These are phyloP conservation scores for Schizopygopsis malacanthus DNA, from an alignment of 2,797 vertebrate genomes.

Conservation along the genomic window DNA sequence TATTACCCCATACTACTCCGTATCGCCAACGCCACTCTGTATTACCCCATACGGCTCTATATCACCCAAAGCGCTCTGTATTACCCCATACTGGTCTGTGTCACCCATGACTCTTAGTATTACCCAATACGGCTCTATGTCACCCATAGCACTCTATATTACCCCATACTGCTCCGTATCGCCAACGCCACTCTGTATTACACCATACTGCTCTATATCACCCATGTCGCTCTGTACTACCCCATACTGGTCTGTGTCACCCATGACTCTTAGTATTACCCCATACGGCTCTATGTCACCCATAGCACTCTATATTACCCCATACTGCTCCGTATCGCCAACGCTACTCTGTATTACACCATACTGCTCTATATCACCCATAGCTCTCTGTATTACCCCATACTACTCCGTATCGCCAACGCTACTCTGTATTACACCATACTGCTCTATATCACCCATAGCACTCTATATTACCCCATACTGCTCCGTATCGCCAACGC, in stretches of 20 bases:
- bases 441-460: neutral
- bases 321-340: neutral
- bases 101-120: neutral
- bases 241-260: neutral
- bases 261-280: neutral
- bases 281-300: neutral
- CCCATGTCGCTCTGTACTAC: neutral
- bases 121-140: neutral
- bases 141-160: neutral
- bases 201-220: neutral
- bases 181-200: neutral
- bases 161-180: neutral
- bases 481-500: neutral
- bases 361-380: neutral
- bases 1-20: neutral
- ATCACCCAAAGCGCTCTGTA: neutral
- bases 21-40: slow-evolving; percentile 58
- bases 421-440: neutral
- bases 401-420: neutral
- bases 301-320: neutral
- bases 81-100: neutral
- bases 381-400: rapidly evolving
- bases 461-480: neutral
- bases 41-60: neutral
- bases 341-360: neutral